Percentiles rank a stretch among this genome's conserved stretches.
Conservation (phyloP, 2,797 vertebrate genomes). For the Ambastaia sidthimunki region DNA sequence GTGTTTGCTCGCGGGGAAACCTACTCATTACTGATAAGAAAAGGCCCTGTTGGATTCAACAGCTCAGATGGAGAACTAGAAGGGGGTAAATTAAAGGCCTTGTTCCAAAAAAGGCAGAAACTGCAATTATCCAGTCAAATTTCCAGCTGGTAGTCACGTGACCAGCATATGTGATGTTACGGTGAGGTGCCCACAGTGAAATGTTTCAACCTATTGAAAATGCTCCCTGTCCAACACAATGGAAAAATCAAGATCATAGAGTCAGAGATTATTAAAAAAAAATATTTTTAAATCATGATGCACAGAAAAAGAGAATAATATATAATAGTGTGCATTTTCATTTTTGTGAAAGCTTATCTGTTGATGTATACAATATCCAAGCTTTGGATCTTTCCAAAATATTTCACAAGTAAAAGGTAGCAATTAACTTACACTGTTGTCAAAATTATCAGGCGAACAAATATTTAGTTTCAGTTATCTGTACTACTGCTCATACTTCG, state of each 20-base stretch:
- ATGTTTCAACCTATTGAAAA: constrained; percentile 13
- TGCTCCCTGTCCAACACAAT: background rate
- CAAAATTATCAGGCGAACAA: too few species aligned
- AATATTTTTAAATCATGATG: too few species aligned
- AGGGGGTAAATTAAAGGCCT: constrained; percentile 56
- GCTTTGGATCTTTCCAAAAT: too few species aligned
- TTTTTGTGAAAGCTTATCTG: too few species aligned
- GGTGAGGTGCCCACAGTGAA: constrained; percentile 43
- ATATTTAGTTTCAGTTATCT: too few species aligned
- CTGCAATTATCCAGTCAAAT: constrained; percentile 70
- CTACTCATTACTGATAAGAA: constrained; percentile 50
- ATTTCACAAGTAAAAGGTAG: too few species aligned
- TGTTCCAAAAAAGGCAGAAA: constrained; percentile 28
- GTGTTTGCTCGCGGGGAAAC: constrained; percentile 50
- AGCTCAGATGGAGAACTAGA: constrained; percentile 51
- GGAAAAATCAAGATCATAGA: background rate
- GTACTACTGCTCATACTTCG: too few species aligned
- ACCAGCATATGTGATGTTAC: constrained; percentile 50
- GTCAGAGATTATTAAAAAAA: background rate
- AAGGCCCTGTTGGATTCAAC: constrained; percentile 39
- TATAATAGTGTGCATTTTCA: too few species aligned
- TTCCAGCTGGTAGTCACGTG: constrained; percentile 59
- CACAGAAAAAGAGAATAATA: background rate
- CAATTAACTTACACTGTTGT: too few species aligned
- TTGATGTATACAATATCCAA: too few species aligned